Base-by-base conservation (phyloP, 2,113 vertebrate species). In the Gymnarchus niloticus region DNA sequence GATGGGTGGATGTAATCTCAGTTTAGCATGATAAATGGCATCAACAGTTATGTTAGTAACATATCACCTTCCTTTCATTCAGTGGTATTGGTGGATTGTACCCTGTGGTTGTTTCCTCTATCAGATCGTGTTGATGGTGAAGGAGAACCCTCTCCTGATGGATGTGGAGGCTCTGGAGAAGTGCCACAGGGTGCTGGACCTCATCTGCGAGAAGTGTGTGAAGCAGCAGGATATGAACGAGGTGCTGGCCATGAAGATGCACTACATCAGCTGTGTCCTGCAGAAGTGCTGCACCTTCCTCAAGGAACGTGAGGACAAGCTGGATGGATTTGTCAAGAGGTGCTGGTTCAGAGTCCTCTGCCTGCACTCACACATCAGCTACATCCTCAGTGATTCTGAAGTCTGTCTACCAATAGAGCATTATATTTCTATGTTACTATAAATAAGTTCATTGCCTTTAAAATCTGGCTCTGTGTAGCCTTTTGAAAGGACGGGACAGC, bases 151-250 rank as follows among this genome's bases (percentile, higher is more conserved):
- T 57, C 93, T 99, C 25, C 91, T 99, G 87, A 93, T 95, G 0
- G 97, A 98, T 87, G 92, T 57, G 69, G 95, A 94, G 69, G 96
- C 97, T 23, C 93, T 99, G 89, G 95, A 94, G 37, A 99, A 96
- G 88, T 98, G 97, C 84, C 94, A 95, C 49, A 95, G 92, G 25
- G 97, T 99, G 90, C 93, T 99, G 96, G 97, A 99, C 91, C 94
- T 99, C 59, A 97, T 99, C 89, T 97, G 97, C 81, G 98, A 99
- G 93, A 98, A 97, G 84, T 99, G 97, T 88, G 97, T 99, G 93
- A 99, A 99, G 90, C 98, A 99, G 89, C 96, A 95, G 92, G 98
- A 99, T 77, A 99, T 99, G 97, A 99, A 99, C 85, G 98, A 99
- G 94, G 96, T 99, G n/a, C 92, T 99, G 85, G 97, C 98, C 88